Percentiles rank a stretch among this genome's conserved stretches.
Conservation (phyloP, 1,140 invertebrate species). For the Mercenaria mercenaria region DNA sequence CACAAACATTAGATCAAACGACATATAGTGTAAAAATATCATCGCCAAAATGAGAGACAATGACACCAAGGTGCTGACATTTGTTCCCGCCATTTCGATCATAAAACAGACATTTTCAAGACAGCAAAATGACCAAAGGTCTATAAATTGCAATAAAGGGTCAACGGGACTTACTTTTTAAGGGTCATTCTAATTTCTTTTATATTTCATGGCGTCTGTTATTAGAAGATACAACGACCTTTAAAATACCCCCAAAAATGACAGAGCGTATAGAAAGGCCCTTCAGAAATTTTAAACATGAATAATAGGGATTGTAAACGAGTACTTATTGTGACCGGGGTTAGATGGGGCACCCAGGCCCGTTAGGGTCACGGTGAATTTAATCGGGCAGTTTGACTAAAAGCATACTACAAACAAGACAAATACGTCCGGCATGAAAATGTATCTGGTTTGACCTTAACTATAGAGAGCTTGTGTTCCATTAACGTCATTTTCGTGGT, state of each 20-base stretch:
- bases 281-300: neutral
- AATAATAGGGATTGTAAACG: constrained; percentile 10
- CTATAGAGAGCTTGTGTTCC: no score
- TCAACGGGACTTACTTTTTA: constrained; percentile 22
- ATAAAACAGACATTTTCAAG: constrained; percentile 37
- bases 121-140: neutral
- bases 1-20: no score
- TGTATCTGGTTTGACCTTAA: neutral
- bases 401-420: neutral
- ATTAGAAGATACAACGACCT: constrained; percentile 23
- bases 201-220: constrained; percentile 9
- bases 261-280: constrained; percentile 17
- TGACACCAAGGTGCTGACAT: no score
- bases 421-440: neutral
- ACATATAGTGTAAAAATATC: no score
- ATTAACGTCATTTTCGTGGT: no score
- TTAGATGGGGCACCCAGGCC: neutral
- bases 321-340: constrained; percentile 4
- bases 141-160: constrained; percentile 29
- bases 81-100: neutral
- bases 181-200: constrained; percentile 29
- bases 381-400: neutral
- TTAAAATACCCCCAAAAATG: constrained; percentile 3
- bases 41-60: no score
- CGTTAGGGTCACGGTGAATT: neutral